These are phyloP conservation scores for Amiota communis DNA, from an alignment of 2,888 invertebrate species.

Conservation along the genomic window DNA sequence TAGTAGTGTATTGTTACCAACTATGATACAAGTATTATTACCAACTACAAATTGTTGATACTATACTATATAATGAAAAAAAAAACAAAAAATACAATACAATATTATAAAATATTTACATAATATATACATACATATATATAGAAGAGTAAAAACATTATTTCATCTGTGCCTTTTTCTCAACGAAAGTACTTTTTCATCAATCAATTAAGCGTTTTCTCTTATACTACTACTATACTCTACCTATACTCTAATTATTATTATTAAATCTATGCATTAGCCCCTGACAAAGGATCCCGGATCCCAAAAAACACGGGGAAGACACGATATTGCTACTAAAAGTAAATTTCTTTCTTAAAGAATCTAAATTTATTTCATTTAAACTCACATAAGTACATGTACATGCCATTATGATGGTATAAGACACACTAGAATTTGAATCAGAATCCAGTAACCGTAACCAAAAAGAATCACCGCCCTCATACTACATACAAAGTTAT, in stretches of 20 bases:
- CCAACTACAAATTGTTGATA: neutral
- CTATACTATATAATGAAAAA: neutral
- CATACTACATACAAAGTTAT: no score
- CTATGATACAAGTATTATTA: no score
- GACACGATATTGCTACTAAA: no score
- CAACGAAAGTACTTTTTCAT: slow-evolving; percentile 5
- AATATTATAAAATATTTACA: neutral
- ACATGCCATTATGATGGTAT: no score
- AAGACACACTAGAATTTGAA: no score
- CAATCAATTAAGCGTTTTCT: neutral
- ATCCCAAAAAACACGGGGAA: no score
- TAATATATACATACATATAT: neutral
- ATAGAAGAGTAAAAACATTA: slow-evolving; percentile 6
- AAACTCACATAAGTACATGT: no score
- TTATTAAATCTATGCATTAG: neutral
- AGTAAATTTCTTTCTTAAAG: neutral
- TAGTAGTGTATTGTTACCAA: no score
- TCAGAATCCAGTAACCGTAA: no score
- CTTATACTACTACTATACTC: neutral
- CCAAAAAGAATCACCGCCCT: no score
- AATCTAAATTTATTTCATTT: no score
- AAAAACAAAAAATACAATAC: neutral
- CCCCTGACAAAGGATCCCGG: no score
- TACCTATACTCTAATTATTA: neutral
- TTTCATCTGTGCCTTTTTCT: slow-evolving; percentile 28